Evolutionary conservation across 2,113 vertebrate species (phyloP), one percentile per base, ranked within the genome.

Genomic region (Barnardius zonarius): DNA sequence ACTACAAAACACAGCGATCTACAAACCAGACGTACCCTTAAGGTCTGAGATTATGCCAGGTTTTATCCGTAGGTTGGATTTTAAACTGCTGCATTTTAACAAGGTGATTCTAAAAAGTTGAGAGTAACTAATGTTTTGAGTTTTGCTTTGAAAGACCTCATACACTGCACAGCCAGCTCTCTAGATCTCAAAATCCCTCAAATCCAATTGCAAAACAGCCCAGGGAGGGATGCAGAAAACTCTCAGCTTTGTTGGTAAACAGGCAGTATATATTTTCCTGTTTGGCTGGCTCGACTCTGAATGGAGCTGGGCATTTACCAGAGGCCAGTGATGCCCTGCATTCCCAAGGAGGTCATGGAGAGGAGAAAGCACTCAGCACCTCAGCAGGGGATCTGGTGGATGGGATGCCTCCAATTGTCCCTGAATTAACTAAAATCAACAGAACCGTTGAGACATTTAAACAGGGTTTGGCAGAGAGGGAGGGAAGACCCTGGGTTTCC

Each of bases 371-470:
- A 76, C 75, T 95, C 85, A 79, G 82, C 90, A 59, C 37, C 79
- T 88, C 78, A 0, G 78, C 22, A 83, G 75, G 87, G 17, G 49
- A 91, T 72, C 63, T 85, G 30, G 62, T 57, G 17, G 41, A 81
- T 79, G 41, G 37, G 54, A 63, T 1, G 12, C 69, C 66, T 84
- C 43, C 87, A 91, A 49, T 54, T 92, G 91, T 92, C 70, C 83
- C 77, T n/a, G 25, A 72, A 96, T 82, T 83, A 96, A 94, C 49
- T 43, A 61, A 72, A 91, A 70, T 57, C 84, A 95, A 63, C 77
- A 82, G 57, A 88, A 82, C 9, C 72, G 17, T 25, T 66, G 49
- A 93, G 43, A 70, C 77, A 73, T 49, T 76, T 49, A 76, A 95
- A 79, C 20, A 49, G 20, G 2, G 24, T 44, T 91, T 92, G 84